Evolutionary conservation across 1,140 invertebrate species (phyloP).

Genomic region (Agrilus planipennis): DNA sequence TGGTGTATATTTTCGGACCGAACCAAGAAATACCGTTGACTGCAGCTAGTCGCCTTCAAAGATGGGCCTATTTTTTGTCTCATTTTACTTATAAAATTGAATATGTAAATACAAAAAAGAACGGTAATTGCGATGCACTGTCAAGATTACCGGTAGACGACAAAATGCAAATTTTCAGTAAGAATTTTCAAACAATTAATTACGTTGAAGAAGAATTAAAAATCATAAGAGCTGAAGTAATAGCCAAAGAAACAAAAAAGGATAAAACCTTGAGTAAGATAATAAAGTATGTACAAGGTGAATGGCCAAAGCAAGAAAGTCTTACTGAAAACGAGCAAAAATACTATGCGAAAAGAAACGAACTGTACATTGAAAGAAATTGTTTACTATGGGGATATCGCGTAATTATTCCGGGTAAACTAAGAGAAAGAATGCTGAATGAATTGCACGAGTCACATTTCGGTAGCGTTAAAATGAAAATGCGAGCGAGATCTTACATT

Average conservation of each 20-base stretch:
- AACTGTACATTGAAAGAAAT: no score
- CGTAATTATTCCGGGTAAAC: no score
- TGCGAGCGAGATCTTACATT: no score
- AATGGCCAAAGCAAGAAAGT: conserved; percentile 2
- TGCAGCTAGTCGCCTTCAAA: conserved; percentile 9
- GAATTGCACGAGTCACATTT: no score
- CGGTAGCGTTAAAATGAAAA: no score
- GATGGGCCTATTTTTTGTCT: conserved; percentile 1
- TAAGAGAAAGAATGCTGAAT: no score
- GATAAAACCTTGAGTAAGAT: background rate
- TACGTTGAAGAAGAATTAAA: background rate
- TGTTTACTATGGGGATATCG: no score
- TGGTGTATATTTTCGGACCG: conserved; percentile 10
- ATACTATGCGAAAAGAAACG: no score
- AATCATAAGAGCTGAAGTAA: background rate
- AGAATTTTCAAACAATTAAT: background rate
- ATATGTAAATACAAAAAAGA: conserved; percentile 1
- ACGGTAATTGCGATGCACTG: background rate
- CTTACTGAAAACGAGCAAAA: background rate
- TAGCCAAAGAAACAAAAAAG: background rate
- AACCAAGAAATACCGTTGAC: conserved; percentile 10
- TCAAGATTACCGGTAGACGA: background rate
- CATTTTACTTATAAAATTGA: conserved; percentile 3
- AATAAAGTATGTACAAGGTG: conserved; percentile 2
- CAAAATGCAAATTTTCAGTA: background rate